phyloP scores from a whole-genome alignment of 2,113 vertebrate species.

The Megaceryle torquata region DNA sequence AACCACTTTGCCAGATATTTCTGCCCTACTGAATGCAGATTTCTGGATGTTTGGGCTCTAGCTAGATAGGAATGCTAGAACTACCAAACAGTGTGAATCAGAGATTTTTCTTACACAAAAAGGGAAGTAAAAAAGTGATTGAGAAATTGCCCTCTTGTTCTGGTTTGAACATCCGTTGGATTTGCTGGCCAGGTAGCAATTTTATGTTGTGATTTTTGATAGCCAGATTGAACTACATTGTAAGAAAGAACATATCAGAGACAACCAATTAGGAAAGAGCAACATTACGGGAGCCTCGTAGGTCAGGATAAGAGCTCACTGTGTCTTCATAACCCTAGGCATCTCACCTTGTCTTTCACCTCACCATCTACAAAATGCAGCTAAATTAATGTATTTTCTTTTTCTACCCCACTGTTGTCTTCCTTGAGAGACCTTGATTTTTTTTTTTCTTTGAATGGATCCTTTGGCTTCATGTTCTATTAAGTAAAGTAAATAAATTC shows the following conservation, averaged over 20 bases:
- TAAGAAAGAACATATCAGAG: background rate
- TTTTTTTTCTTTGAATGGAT: background rate
- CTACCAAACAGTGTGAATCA: background rate
- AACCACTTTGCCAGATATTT: background rate
- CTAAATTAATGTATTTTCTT: background rate
- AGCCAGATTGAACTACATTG: background rate
- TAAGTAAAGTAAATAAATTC: background rate
- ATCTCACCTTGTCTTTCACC: conserved; percentile 11
- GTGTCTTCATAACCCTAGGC: background rate
- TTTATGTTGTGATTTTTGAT: background rate
- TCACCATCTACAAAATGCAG: background rate
- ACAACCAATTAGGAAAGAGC: background rate
- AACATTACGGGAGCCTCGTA: background rate
- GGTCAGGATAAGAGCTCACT: background rate
- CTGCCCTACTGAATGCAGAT: background rate
- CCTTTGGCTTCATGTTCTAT: background rate
- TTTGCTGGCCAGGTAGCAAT: background rate
- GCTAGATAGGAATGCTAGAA: background rate
- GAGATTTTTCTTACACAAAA: background rate
- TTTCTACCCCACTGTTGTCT: background rate
- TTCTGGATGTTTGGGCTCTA: background rate
- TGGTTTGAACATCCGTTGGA: background rate
- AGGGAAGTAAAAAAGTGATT: conserved; percentile 29
- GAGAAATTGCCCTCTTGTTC: background rate
- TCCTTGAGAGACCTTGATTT: background rate